A percentile compares a stretch with the other conserved stretches of the same genome.
These are phyloP conservation scores for Stenoptilia bipunctidactyla DNA, from an alignment of 2,888 invertebrate genomes.

Conservation along the genomic window DNA sequence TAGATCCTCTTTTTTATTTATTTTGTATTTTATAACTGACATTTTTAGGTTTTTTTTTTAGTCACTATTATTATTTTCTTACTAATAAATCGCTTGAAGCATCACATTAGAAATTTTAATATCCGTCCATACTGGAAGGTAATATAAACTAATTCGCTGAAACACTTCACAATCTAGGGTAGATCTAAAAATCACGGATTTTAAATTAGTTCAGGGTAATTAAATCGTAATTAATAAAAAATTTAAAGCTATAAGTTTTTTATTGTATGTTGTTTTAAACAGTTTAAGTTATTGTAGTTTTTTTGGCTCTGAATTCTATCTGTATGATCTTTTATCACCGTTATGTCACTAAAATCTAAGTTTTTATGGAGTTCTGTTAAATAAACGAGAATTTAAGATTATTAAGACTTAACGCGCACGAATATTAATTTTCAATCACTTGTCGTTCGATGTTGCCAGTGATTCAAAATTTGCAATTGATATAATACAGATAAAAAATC, in stretches of 20 bases:
- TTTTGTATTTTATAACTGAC: too few species aligned
- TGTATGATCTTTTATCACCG: too few species aligned
- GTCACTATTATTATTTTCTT: slow-evolving; percentile 2
- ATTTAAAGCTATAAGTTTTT: neutral
- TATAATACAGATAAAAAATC: too few species aligned
- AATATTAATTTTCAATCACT: too few species aligned
- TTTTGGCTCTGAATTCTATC: too few species aligned
- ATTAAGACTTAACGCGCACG: too few species aligned
- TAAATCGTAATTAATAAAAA: neutral
- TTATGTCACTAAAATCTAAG: neutral
- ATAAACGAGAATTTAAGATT: too few species aligned
- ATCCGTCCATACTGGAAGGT: slow-evolving; percentile 56
- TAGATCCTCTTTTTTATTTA: too few species aligned
- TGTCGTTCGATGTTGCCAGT: too few species aligned
- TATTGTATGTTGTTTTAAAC: neutral
- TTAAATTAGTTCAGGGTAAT: neutral
- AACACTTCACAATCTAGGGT: neutral
- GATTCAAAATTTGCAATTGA: too few species aligned
- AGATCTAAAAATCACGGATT: neutral
- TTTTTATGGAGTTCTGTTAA: neutral
- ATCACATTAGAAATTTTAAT: slow-evolving; percentile 25
- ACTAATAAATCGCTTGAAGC: slow-evolving; percentile 4
- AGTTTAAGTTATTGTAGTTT: neutral
- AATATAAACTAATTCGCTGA: neutral
- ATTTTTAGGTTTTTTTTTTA: too few species aligned